phyloP scores from a whole-genome alignment of 2,888 invertebrate genomes.

The Cynaeus angustus region DNA sequence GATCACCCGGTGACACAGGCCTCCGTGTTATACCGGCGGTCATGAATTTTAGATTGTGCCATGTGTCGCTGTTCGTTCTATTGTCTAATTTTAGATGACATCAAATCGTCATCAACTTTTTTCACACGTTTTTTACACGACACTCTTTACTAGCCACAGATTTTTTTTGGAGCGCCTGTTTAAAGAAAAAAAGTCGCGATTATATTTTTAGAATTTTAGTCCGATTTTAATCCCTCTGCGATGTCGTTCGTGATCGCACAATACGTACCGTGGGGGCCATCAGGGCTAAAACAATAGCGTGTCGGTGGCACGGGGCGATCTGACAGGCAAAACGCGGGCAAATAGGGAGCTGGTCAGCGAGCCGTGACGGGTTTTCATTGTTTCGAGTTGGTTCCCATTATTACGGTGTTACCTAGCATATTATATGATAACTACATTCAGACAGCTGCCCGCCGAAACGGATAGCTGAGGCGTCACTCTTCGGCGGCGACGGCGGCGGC shows the following conservation, averaged over 20 bases:
- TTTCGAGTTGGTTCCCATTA: slow-evolving; percentile 62
- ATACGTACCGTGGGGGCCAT: slow-evolving; percentile 42
- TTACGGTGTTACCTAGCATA: slow-evolving; percentile 61
- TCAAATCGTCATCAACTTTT: slow-evolving; percentile 36
- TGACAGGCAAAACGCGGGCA: slow-evolving; percentile 55
- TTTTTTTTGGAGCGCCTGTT: too few species aligned
- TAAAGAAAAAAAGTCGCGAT: too few species aligned
- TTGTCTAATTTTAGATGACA: slow-evolving; percentile 46
- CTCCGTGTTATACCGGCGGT: slow-evolving; percentile 31
- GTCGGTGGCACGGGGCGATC: slow-evolving; percentile 52
- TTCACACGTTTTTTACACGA: slow-evolving; percentile 12
- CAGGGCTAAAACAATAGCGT: slow-evolving; percentile 56
- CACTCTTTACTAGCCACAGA: neutral
- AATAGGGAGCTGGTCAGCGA: slow-evolving; percentile 60
- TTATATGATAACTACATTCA: slow-evolving; percentile 60
- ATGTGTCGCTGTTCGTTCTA: slow-evolving; percentile 46
- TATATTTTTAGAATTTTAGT: neutral
- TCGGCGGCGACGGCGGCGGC: slow-evolving; percentile 34
- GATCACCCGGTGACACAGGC: slow-evolving; percentile 38
- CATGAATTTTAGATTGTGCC: slow-evolving; percentile 47
- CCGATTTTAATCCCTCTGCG: slow-evolving; percentile 2
- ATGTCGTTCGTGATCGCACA: slow-evolving; percentile 7
- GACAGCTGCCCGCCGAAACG: slow-evolving; percentile 58
- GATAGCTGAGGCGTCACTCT: slow-evolving; percentile 51
- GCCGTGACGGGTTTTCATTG: slow-evolving; percentile 61